These are phyloP conservation scores for Bombus picipes DNA, from an alignment of 1,140 invertebrate genomes.

Conservation along the genomic window DNA sequence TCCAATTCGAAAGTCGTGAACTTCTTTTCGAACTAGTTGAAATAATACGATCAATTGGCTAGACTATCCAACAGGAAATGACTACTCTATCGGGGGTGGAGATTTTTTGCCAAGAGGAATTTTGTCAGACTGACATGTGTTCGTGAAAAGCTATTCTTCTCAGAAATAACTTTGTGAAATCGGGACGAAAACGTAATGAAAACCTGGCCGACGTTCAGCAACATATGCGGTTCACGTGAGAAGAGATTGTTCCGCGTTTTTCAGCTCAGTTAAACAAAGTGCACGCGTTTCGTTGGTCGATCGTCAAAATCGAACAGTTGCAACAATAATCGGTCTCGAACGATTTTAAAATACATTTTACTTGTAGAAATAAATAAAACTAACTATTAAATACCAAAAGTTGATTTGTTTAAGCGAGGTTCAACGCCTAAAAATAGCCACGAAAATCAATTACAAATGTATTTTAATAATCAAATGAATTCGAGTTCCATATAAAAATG, in stretches of 20 bases:
- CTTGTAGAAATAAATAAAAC: background rate
- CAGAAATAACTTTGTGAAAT: conserved; percentile 56
- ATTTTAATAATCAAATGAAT: too few species aligned
- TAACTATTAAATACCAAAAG: background rate
- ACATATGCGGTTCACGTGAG: conserved; percentile 43
- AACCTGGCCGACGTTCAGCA: conserved; percentile 45
- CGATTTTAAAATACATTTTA: background rate
- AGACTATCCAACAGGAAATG: background rate
- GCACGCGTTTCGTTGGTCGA: background rate
- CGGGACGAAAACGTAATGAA: conserved; percentile 49
- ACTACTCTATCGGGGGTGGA: background rate
- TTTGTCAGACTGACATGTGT: conserved; percentile 21
- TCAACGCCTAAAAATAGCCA: background rate
- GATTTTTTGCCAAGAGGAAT: conserved; percentile 38
- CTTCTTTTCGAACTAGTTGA: background rate
- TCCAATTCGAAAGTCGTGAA: background rate
- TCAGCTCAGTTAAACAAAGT: conserved; percentile 24
- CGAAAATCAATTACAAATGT: background rate
- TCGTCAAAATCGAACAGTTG: background rate
- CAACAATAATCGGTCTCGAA: background rate
- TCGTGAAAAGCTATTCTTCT: conserved; percentile 37
- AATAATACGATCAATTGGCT: conserved; percentile 6
- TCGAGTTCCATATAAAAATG: too few species aligned
- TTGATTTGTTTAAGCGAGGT: too few species aligned
- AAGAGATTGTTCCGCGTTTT: conserved; percentile 13